Evolutionary conservation across 2,797 vertebrate species (phyloP).

Genomic region (Myotis vivesi): DNA sequence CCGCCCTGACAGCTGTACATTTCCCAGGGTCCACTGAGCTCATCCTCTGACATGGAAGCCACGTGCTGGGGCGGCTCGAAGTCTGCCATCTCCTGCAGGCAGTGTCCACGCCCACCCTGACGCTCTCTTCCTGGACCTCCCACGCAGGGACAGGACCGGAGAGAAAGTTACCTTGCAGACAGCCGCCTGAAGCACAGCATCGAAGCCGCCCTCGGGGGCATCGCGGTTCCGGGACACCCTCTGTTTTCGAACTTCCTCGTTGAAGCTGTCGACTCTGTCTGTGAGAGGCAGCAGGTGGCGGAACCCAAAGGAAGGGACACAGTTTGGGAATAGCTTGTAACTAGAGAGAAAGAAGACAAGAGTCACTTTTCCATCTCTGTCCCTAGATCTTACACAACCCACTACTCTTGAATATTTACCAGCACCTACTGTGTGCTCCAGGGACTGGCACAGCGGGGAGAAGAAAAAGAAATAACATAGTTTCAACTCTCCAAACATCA

Average conservation of each 20-base stretch:
- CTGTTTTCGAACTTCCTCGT: constrained; percentile 96
- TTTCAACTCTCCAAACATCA: not conserved
- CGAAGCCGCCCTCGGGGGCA: constrained; percentile 96
- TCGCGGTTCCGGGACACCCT: constrained; percentile 97
- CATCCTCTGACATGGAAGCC: constrained; percentile 13
- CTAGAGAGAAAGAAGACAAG: constrained; percentile 81
- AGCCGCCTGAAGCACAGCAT: constrained; percentile 95
- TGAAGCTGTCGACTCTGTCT: constrained; percentile 95
- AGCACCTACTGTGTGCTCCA: not conserved
- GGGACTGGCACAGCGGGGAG: not conserved
- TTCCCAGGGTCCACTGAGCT: not conserved
- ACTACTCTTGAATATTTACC: not conserved
- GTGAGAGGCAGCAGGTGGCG: constrained; percentile 95
- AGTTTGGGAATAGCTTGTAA: constrained; percentile 95
- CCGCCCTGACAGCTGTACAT: not conserved
- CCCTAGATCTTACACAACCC: not conserved
- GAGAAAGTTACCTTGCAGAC: constrained; percentile 93
- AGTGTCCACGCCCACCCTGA: not conserved
- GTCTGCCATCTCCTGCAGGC: not conserved
- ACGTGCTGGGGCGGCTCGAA: not conserved
- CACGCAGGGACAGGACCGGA: rapidly evolving
- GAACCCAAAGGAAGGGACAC: constrained; percentile 96
- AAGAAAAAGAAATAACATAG: not conserved
- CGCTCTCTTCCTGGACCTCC: not conserved
- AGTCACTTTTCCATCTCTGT: not conserved